These are phyloP conservation scores for Nephotettix cincticeps DNA, from an alignment of 1,140 invertebrate species.

Conservation along the genomic window DNA sequence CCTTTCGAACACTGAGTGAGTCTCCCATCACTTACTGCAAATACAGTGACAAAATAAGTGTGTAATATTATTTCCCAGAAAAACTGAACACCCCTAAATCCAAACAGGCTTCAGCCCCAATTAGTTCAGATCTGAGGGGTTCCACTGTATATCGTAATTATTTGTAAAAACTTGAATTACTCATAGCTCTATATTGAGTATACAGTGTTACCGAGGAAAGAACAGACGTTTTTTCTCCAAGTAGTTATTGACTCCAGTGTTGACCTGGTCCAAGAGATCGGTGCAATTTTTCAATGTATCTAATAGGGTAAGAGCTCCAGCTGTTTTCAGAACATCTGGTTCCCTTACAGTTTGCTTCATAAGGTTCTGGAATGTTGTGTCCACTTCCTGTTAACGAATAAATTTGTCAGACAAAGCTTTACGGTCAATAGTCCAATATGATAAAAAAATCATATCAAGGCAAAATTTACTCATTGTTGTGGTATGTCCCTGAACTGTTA, in stretches of 20 bases:
- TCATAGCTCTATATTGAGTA: too few species aligned
- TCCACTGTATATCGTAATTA: too few species aligned
- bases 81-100: too few species aligned
- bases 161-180: too few species aligned
- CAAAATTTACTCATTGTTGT: too few species aligned
- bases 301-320: constrained; percentile 67
- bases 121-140: too few species aligned
- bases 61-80: too few species aligned
- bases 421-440: too few species aligned
- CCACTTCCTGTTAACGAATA: constrained; percentile 57
- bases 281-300: constrained; percentile 73
- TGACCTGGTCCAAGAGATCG: constrained; percentile 75
- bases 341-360: constrained; percentile 73
- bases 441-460: background rate
- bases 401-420: background rate
- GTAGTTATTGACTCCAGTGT: constrained; percentile 86
- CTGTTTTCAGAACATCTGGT: constrained; percentile 71
- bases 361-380: constrained; percentile 74
- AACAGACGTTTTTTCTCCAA: constrained; percentile 89
- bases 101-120: too few species aligned
- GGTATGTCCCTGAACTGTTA: too few species aligned
- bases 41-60: too few species aligned
- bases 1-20: too few species aligned
- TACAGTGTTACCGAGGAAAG: constrained; percentile 75
- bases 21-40: background rate